phyloP scores from a whole-genome alignment of 2,888 invertebrate genomes.

The Scaptomyza flava region DNA sequence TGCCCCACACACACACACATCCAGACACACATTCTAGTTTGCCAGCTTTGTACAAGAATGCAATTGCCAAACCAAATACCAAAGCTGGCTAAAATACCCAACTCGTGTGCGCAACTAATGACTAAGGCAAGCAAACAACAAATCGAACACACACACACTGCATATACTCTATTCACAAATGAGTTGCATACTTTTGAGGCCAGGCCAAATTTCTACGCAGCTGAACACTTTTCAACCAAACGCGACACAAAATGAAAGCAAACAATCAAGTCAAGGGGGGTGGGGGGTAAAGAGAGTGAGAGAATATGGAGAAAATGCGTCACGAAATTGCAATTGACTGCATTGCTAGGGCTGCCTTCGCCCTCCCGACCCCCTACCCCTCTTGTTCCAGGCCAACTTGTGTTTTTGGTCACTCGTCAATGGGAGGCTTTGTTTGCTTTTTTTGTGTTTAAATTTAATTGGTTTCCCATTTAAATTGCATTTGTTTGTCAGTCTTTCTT shows the following conservation, averaged over 20 bases:
- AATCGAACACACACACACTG: slow-evolving; percentile 9
- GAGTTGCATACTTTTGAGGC: slow-evolving; percentile 22
- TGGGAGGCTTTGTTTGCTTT: slow-evolving; percentile 49
- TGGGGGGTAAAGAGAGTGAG: slow-evolving; percentile 30
- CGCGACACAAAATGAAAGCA: slow-evolving; percentile 42
- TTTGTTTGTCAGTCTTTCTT: slow-evolving; percentile 33
- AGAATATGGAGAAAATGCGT: slow-evolving; percentile 52
- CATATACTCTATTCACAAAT: slow-evolving; percentile 23
- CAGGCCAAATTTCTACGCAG: slow-evolving; percentile 5
- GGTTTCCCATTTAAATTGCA: slow-evolving; percentile 78
- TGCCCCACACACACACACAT: background rate
- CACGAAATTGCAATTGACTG: slow-evolving; percentile 68
- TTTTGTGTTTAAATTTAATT: slow-evolving; percentile 76
- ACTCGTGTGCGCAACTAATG: slow-evolving; percentile 39
- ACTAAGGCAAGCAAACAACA: slow-evolving; percentile 27
- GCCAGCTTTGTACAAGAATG: slow-evolving; percentile 3
- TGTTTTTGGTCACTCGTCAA: slow-evolving; percentile 37
- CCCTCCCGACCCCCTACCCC: background rate
- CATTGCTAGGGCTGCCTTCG: slow-evolving; percentile 63
- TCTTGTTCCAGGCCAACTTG: background rate
- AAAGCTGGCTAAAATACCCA: slow-evolving; percentile 34
- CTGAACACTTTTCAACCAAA: slow-evolving; percentile 16
- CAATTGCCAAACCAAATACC: slow-evolving; percentile 26
- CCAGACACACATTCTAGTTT: background rate
- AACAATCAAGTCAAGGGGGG: slow-evolving; percentile 51